These are phyloP conservation scores for Gonocerus acuteangulatus DNA, from an alignment of 2,888 invertebrate genomes.

Conservation along the genomic window DNA sequence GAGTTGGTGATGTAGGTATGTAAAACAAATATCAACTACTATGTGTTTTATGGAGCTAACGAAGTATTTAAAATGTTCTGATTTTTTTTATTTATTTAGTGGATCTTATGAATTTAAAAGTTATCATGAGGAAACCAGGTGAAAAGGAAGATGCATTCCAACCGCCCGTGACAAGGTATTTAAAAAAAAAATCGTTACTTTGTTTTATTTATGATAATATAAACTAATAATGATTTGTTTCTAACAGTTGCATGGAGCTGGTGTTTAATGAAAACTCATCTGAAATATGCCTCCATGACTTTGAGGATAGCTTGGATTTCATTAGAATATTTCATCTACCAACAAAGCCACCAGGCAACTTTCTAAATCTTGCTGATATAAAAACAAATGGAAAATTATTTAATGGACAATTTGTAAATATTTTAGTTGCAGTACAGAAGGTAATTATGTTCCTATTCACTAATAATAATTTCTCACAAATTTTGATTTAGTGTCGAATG, in stretches of 20 bases:
- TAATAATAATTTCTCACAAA: too few species aligned
- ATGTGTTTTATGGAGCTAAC: background rate
- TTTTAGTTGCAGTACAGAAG: slow-evolving; percentile 60
- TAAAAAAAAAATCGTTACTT: background rate
- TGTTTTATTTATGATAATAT: background rate
- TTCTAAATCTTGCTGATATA: slow-evolving; percentile 52
- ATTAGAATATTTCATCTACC: slow-evolving; percentile 54
- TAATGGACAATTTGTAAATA: slow-evolving; percentile 52
- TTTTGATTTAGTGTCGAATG: too few species aligned
- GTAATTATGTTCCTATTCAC: slow-evolving; percentile 39
- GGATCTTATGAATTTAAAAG: slow-evolving; percentile 60
- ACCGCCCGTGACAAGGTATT: slow-evolving; percentile 37
- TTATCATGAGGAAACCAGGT: slow-evolving; percentile 45
- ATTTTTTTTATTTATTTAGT: slow-evolving; percentile 47
- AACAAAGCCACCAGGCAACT: slow-evolving; percentile 55
- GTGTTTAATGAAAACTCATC: slow-evolving; percentile 59
- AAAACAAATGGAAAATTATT: slow-evolving; percentile 45
- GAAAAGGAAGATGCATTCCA: slow-evolving; percentile 33
- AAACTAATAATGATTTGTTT: background rate
- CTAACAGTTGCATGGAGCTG: slow-evolving; percentile 56
- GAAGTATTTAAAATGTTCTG: too few species aligned
- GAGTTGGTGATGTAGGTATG: slow-evolving; percentile 63
- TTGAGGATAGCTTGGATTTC: slow-evolving; percentile 48
- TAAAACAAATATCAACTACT: slow-evolving; percentile 29
- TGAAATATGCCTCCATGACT: slow-evolving; percentile 53